Evolutionary conservation across 1,140 invertebrate genomes (phyloP), one percentile per base, ranked within the genome.

Genomic region (Eubasilissa regina): DNA sequence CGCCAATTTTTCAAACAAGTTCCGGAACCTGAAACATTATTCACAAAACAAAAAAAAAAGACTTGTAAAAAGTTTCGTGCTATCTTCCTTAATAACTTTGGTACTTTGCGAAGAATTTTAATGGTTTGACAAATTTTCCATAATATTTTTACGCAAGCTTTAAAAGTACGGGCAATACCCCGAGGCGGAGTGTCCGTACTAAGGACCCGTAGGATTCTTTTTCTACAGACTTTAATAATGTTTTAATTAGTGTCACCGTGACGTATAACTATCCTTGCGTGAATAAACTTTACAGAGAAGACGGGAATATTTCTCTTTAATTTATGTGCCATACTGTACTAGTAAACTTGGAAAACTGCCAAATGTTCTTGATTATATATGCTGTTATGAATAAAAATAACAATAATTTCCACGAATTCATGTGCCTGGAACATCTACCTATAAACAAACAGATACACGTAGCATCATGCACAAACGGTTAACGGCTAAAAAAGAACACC

Each of bases 241-340:
- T 76, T 70, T 72, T 75, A 80, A 80, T 80, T 76, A 76, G 51
- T 55, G 51, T n/a, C 51, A 43, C 72, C 15, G 25, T 35, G 25
- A 35, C 25, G 25, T 35, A 35, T 6, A 35, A 35, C 25, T 35
- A 35, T 35, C 25, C 25, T 35, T 35, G 25, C 6, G 6, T 6
- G 25, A 35, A 1, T 6, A 35, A 3, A 35, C 25, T 35, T 35
- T 1, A 6, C 25, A 6, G 25, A 35, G 25, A 35, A 6, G 25
- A 35, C 6, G n/a, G n/a, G 6, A 35, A 35, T 35, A 6, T 35
- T 35, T 35, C 6, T 35, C 1, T 35, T 1, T 35, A 35, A 6
- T 3, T 35, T 35, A 35, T 6, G 6, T 35, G 25, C 25, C 25
- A 1, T 1, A 35, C 25, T 35, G 6, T 6, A 35, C 25, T n/a